A percentile compares a stretch with the other conserved stretches of the same genome.
phyloP scores from a whole-genome alignment of 2,888 invertebrate species.

The Chromoteleia sp. region DNA sequence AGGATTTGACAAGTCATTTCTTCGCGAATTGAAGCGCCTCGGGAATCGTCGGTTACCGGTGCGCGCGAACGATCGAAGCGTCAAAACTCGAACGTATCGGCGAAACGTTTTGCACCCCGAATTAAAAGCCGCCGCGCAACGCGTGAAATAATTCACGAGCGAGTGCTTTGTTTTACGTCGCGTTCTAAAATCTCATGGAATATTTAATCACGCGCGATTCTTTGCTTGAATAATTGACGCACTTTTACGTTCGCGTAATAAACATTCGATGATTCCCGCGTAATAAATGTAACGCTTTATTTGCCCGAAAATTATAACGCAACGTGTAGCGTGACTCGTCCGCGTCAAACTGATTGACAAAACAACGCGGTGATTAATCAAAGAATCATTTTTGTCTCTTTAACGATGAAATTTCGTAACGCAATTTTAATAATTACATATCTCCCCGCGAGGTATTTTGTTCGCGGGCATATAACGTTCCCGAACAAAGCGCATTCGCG shows the following conservation, averaged over 20 bases:
- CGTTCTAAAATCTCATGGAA: slow-evolving; percentile 55
- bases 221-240: slow-evolving; percentile 52
- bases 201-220: slow-evolving; percentile 49
- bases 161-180: slow-evolving; percentile 53
- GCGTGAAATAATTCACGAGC: slow-evolving; percentile 46
- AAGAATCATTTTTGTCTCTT: slow-evolving; percentile 21
- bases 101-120: slow-evolving; percentile 37
- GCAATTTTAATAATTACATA: slow-evolving; percentile 29
- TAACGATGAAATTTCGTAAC: slow-evolving; percentile 19
- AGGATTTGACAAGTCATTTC: slow-evolving; percentile 35
- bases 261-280: slow-evolving; percentile 42
- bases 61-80: slow-evolving; percentile 34
- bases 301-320: slow-evolving; percentile 19
- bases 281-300: slow-evolving; percentile 41
- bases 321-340: background rate
- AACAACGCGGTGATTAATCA: slow-evolving; percentile 15
- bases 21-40: slow-evolving; percentile 40
- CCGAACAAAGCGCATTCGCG: background rate
- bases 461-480: background rate
- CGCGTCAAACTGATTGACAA: slow-evolving; percentile 27
- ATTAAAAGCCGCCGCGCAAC: slow-evolving; percentile 33
- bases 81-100: slow-evolving; percentile 36
- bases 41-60: slow-evolving; percentile 35
- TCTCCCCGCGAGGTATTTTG: slow-evolving; percentile 4
- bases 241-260: slow-evolving; percentile 50